Evolutionary conservation across 2,113 vertebrate genomes (phyloP).

Genomic region (Cephalopholis sonnerati): DNA sequence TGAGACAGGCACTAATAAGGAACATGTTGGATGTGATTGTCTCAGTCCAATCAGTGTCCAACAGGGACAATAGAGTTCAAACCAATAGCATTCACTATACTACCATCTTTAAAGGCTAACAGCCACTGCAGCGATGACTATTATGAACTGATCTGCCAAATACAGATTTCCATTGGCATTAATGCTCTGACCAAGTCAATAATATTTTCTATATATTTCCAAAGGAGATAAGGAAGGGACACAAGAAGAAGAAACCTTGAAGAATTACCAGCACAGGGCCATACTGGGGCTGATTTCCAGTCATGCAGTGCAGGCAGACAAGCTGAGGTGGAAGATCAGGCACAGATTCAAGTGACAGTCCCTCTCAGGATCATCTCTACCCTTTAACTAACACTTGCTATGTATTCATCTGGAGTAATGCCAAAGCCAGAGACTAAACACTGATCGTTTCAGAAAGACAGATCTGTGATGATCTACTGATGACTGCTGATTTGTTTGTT

Average conservation of each 20-base stretch:
- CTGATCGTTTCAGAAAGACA: slow-evolving; percentile 7
- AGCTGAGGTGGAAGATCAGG: slow-evolving; percentile 45
- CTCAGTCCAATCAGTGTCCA: not conserved
- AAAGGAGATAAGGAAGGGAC: slow-evolving; percentile 37
- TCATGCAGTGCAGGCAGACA: slow-evolving; percentile 74
- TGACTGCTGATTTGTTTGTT: slow-evolving; percentile 3
- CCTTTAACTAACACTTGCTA: not conserved
- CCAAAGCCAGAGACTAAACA: slow-evolving; percentile 10
- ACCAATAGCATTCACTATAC: not conserved
- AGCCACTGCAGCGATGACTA: not conserved
- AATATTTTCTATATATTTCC: not conserved
- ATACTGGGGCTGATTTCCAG: slow-evolving; percentile 39
- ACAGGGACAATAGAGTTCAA: not conserved
- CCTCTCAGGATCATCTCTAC: slow-evolving; percentile 11
- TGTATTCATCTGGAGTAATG: slow-evolving; percentile 13
- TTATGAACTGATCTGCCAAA: not conserved
- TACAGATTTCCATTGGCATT: not conserved
- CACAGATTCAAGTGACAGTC: slow-evolving; percentile 30
- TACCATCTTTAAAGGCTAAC: not conserved
- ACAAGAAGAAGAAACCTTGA: slow-evolving; percentile 29
- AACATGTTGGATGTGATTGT: not conserved
- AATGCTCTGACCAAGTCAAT: not conserved
- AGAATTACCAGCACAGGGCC: not conserved
- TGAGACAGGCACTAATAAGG: not conserved
- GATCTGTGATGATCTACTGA: not conserved